These are phyloP conservation scores for Spinus pinus DNA, from an alignment of 2,797 vertebrate species.

Conservation along the genomic window DNA sequence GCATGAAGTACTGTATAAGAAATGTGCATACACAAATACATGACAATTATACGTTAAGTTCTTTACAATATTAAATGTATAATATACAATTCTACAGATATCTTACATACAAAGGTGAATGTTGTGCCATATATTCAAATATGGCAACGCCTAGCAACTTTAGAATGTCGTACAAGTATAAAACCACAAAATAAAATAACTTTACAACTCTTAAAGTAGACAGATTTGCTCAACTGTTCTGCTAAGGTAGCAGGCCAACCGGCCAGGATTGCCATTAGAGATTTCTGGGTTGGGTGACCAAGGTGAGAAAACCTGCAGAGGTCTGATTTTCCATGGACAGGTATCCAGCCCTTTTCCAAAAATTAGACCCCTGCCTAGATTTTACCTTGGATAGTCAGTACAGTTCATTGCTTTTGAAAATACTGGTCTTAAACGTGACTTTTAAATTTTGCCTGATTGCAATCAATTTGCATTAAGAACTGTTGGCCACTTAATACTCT, in stretches of 20 bases:
- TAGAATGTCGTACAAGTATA: slow-evolving; percentile 63
- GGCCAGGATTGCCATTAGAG: neutral
- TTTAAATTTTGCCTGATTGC: neutral
- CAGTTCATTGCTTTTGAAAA: neutral
- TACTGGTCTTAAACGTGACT: neutral
- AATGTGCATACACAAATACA: slow-evolving; percentile 78
- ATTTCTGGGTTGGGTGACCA: neutral
- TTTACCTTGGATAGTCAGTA: neutral
- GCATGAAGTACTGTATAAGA: slow-evolving; percentile 72
- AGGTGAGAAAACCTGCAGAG: neutral
- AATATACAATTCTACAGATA: slow-evolving; percentile 84
- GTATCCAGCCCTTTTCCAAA: slow-evolving; percentile 39
- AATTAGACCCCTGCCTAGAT: neutral
- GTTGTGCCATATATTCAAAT: slow-evolving; percentile 51
- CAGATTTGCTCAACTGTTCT: slow-evolving; percentile 23
- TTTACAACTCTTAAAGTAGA: slow-evolving; percentile 59
- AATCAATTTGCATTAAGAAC: neutral
- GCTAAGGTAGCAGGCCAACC: slow-evolving; percentile 8
- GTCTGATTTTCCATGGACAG: slow-evolving; percentile 2
- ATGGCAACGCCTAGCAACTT: slow-evolving; percentile 51
- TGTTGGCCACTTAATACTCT: neutral
- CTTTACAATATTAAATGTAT: slow-evolving; percentile 83
- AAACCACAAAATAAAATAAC: slow-evolving; percentile 68
- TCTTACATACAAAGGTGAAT: slow-evolving; percentile 72
- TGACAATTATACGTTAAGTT: slow-evolving; percentile 76